Evolutionary conservation across 2,113 vertebrate species (phyloP).

Genomic region (Pteronura brasiliensis): DNA sequence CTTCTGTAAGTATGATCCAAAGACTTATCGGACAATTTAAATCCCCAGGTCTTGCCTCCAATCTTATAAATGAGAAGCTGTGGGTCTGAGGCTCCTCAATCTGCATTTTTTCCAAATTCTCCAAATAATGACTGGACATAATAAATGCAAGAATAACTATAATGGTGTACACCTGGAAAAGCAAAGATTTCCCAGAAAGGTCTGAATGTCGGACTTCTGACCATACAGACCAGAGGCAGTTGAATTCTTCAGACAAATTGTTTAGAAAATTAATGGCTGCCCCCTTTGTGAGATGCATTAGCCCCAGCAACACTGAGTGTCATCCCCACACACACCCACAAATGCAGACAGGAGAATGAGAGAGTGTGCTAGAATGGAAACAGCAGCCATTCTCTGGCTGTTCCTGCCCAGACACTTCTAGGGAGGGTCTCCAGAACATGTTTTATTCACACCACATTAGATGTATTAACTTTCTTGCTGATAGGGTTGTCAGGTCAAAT

Average conservation of each 20-base stretch:
- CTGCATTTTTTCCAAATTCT: background rate
- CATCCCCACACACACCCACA: background rate
- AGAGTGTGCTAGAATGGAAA: background rate
- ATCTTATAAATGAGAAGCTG: background rate
- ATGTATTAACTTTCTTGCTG: background rate
- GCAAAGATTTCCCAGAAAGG: background rate
- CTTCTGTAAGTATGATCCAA: background rate
- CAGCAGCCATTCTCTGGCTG: background rate
- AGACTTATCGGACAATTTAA: background rate
- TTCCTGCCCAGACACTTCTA: slow-evolving; percentile 4
- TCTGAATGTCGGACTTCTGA: background rate
- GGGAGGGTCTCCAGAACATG: background rate
- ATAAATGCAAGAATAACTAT: background rate
- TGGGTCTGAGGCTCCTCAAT: background rate
- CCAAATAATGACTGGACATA: background rate
- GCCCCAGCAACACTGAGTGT: background rate
- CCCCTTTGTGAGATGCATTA: background rate
- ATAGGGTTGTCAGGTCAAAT: background rate
- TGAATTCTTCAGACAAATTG: background rate
- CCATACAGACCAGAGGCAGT: background rate
- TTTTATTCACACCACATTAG: background rate
- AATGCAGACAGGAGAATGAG: background rate
- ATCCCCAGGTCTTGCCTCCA: background rate
- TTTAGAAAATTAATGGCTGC: background rate
- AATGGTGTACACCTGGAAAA: background rate